A percentile compares a stretch with the other conserved stretches of the same genome.
Conservation (phyloP, 2,888 invertebrate species). For the Dexiosoma caninum region DNA sequence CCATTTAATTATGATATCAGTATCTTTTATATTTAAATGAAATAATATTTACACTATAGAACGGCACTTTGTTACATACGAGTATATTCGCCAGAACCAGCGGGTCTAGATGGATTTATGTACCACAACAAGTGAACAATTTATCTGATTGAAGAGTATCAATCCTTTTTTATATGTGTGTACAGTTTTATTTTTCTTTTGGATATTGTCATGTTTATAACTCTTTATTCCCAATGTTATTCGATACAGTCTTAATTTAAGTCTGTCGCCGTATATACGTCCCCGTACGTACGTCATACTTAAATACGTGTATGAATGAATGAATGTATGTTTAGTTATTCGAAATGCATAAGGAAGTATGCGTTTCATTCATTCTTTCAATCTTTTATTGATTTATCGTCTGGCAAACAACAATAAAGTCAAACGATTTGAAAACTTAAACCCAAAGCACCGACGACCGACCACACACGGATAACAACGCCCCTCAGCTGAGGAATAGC, state of each 20-base stretch:
- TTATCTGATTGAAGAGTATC: background rate
- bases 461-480: conserved; percentile 58
- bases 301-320: no score
- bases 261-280: background rate
- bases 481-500: conserved; percentile 40
- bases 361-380: conserved; percentile 37
- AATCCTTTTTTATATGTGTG: background rate
- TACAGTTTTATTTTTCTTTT: background rate
- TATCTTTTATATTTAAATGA: no score
- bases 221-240: conserved; percentile 10
- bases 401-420: conserved; percentile 15
- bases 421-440: conserved; percentile 34
- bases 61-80: no score
- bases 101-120: background rate
- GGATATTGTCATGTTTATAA: background rate
- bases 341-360: background rate
- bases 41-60: no score
- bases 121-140: conserved; percentile 59
- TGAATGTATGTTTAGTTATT: no score
- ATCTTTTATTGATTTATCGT: conserved; percentile 35
- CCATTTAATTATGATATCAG: no score
- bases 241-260: conserved; percentile 51
- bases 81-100: background rate
- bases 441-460: conserved; percentile 33
- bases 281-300: no score